Percentiles rank a stretch among this genome's conserved stretches.
These are phyloP conservation scores for Micoletzkya japonica DNA, from an alignment of 2,888 invertebrate species.

Conservation along the genomic window DNA sequence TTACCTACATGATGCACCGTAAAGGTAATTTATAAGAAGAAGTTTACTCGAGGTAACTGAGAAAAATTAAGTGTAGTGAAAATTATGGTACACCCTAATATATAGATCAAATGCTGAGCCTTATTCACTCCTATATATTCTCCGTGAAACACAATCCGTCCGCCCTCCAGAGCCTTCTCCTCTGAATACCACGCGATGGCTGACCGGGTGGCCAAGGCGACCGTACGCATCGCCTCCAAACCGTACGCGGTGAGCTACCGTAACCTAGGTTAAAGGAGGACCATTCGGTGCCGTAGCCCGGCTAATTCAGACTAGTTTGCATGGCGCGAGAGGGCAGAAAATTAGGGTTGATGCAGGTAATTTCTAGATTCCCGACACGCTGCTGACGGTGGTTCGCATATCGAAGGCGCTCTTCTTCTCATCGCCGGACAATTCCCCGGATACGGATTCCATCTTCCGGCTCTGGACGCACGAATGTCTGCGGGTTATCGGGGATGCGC, in stretches of 20 bases:
- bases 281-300: too few relatives aligned
- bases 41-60: too few relatives aligned
- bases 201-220: slow-evolving; percentile 42
- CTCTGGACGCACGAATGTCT: slow-evolving; percentile 53
- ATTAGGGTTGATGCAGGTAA: not conserved
- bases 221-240: slow-evolving; percentile 36
- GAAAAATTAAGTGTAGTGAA: too few relatives aligned
- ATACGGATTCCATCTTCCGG: slow-evolving; percentile 49
- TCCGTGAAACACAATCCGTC: not conserved
- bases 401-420: slow-evolving; percentile 46
- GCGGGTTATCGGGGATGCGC: slow-evolving; percentile 42
- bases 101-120: too few relatives aligned
- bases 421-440: slow-evolving; percentile 55
- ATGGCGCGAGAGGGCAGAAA: not conserved
- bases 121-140: too few relatives aligned
- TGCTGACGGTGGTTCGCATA: slow-evolving; percentile 32
- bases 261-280: too few relatives aligned
- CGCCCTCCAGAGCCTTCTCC: slow-evolving; percentile 46
- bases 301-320: too few relatives aligned
- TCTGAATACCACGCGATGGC: slow-evolving; percentile 51
- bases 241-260: slow-evolving; percentile 35
- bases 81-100: too few relatives aligned
- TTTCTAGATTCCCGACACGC: slow-evolving; percentile 1
- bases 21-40: too few relatives aligned
- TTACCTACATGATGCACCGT: too few relatives aligned